Evolutionary conservation across 1,140 invertebrate genomes (phyloP).

Genomic region (Pseudomyrmex dendroicus): DNA sequence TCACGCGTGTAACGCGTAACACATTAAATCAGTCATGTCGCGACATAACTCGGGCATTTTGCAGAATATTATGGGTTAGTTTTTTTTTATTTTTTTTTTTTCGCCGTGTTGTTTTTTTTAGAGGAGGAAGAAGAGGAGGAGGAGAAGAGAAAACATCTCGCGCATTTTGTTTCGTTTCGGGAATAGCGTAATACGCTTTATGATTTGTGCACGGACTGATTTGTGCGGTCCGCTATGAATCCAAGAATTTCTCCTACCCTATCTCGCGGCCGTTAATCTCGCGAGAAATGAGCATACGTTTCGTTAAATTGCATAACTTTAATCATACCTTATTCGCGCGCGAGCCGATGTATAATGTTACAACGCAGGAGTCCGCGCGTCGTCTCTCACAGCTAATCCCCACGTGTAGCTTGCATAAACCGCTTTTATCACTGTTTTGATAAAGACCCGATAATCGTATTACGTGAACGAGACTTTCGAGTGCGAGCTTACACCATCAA

Average conservation of each 20-base stretch:
- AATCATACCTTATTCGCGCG: slow-evolving; percentile 44
- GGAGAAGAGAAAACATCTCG: not conserved
- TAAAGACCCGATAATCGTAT: slow-evolving; percentile 44
- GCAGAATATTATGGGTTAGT: slow-evolving; percentile 56
- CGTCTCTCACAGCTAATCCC: slow-evolving; percentile 10
- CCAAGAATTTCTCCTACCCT: slow-evolving; percentile 27
- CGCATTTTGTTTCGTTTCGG: slow-evolving; percentile 17
- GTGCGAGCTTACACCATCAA: not conserved
- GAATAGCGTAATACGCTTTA: not conserved
- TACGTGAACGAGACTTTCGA: not conserved
- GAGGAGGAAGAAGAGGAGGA: too few species aligned
- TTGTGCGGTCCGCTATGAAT: slow-evolving; percentile 47
- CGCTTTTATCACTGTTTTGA: slow-evolving; percentile 46
- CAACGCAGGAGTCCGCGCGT: slow-evolving; percentile 19
- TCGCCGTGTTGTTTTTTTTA: not conserved
- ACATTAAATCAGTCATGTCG: slow-evolving; percentile 59
- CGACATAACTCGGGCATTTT: slow-evolving; percentile 33
- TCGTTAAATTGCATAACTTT: slow-evolving; percentile 49
- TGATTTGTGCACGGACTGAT: slow-evolving; percentile 67
- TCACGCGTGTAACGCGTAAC: not conserved
- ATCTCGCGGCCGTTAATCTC: slow-evolving; percentile 36
- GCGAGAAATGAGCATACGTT: slow-evolving; percentile 39
- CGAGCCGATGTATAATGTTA: slow-evolving; percentile 17
- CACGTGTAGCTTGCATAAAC: not conserved
- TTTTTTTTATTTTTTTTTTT: slow-evolving; percentile 31